These are phyloP conservation scores for Cactoblastis cactorum DNA, from an alignment of 2,888 invertebrate genomes.

Conservation along the genomic window DNA sequence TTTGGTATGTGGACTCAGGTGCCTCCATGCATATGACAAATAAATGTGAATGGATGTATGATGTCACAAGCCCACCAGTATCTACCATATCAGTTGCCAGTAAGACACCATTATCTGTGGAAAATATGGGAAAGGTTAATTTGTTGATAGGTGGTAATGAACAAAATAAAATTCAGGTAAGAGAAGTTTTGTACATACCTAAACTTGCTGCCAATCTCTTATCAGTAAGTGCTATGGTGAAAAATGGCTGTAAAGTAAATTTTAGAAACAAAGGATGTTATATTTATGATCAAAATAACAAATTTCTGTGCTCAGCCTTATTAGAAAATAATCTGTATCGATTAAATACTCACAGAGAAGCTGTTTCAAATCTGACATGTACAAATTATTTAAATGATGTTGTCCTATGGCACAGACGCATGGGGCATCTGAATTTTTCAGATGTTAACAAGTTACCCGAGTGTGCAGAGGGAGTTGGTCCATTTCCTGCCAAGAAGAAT, in stretches of 20 bases:
- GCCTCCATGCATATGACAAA: too few relatives aligned
- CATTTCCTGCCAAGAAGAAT: too few relatives aligned
- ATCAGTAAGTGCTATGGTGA: not conserved
- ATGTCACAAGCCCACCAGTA: too few relatives aligned
- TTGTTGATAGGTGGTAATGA: not conserved
- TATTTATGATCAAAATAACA: not conserved
- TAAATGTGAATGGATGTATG: too few relatives aligned
- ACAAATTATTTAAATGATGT: not conserved
- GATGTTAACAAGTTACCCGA: not conserved
- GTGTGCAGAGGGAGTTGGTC: not conserved
- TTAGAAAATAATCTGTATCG: not conserved
- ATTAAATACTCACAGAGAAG: not conserved
- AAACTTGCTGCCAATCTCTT: not conserved
- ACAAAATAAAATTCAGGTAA: not conserved
- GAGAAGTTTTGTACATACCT: not conserved
- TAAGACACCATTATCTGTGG: not conserved
- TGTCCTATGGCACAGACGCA: not conserved
- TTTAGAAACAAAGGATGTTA: not conserved
- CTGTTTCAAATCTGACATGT: too few relatives aligned
- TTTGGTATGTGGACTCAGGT: too few relatives aligned
- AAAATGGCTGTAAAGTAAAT: not conserved
- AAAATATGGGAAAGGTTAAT: not conserved
- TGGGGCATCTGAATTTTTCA: not conserved
- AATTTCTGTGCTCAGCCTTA: not conserved
- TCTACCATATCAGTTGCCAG: too few relatives aligned